phyloP scores from a whole-genome alignment of 2,888 invertebrate species.

The Aphidius colemani region DNA sequence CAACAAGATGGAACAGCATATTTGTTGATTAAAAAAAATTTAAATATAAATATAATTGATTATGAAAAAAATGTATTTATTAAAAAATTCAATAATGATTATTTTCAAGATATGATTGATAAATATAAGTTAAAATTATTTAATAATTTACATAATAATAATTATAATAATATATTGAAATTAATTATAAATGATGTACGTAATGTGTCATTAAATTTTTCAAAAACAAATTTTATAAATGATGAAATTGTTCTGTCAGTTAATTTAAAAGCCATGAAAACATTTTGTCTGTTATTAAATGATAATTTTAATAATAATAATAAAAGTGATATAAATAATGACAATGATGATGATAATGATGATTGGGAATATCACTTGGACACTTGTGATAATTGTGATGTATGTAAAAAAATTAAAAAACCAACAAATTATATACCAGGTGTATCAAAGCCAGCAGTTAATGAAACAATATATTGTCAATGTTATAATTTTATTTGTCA shows the following conservation, averaged over 20 bases:
- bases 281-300: slow-evolving; percentile 14
- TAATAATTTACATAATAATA: slow-evolving; percentile 17
- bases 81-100: too few species aligned
- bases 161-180: slow-evolving; percentile 25
- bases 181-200: slow-evolving; percentile 40
- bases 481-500: slow-evolving; percentile 50
- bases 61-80: too few species aligned
- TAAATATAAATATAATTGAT: too few species aligned
- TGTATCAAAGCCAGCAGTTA: slow-evolving; percentile 40
- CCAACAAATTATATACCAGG: slow-evolving; percentile 46
- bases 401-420: slow-evolving; percentile 42
- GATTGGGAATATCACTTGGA: slow-evolving; percentile 40
- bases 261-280: slow-evolving; percentile 36
- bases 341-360: slow-evolving; percentile 20
- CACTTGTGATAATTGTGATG: slow-evolving; percentile 34
- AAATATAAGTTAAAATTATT: slow-evolving; percentile 26
- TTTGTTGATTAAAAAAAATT: too few species aligned
- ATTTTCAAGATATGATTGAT: slow-evolving; percentile 13
- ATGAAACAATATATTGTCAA: slow-evolving; percentile 43
- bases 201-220: slow-evolving; percentile 35
- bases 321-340: slow-evolving; percentile 5
- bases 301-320: background rate
- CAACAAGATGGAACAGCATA: too few species aligned
- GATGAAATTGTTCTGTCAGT: slow-evolving; percentile 28
- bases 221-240: slow-evolving; percentile 32